Base-by-base conservation (phyloP, 1,140 invertebrate species). In the Babylonia areolata region DNA sequence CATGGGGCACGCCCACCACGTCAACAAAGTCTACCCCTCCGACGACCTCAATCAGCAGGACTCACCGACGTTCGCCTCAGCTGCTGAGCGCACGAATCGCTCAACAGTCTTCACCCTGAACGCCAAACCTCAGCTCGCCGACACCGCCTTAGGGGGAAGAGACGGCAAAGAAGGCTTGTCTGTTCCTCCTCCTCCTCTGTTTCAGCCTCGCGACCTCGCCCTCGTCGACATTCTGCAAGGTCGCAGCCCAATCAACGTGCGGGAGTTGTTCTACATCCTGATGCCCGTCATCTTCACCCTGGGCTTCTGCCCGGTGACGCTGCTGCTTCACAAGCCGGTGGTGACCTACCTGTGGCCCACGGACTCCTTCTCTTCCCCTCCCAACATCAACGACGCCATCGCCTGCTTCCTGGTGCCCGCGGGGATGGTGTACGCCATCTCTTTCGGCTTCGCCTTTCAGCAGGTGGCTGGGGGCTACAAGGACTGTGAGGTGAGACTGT, bases 371-470 rank as follows among this genome's bases (percentile, higher is more conserved):
- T 12, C 87, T n/a, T 1, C 3, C 11, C 33, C 77, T 12, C 89
- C 89, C n/a, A 87, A 90, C 79, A 87, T 87, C 64, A 90, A 90
- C 46, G 89, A 90, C 81, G 89, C 85, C 5, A 87, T 90, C 51
- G 85, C 81, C 20, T 90, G 89, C 77, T 90, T 90, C 64, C 84
- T 90, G 23, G 87, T 88, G 3, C 89, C 89, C 23, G 89, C 89
- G 9, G 89, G 89, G 11, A 87, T 90, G 85, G 89, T 90, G 46
- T 90, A 90, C 75, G 89, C 89, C 33, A 88, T 87, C 23, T 88
- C 86, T 15, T 90, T 90, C 64, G 89, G 84, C 28, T 88, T 86
- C 73, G 89, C 89, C 9, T 87, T 88, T 39, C 87, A 89, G 81
- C 81, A 84, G n/a, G 87, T 88, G 71, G 37, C 64, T 12, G 51